Evolutionary conservation across 2,113 vertebrate genomes (phyloP).

Genomic region (Cranoglanis bouderius): DNA sequence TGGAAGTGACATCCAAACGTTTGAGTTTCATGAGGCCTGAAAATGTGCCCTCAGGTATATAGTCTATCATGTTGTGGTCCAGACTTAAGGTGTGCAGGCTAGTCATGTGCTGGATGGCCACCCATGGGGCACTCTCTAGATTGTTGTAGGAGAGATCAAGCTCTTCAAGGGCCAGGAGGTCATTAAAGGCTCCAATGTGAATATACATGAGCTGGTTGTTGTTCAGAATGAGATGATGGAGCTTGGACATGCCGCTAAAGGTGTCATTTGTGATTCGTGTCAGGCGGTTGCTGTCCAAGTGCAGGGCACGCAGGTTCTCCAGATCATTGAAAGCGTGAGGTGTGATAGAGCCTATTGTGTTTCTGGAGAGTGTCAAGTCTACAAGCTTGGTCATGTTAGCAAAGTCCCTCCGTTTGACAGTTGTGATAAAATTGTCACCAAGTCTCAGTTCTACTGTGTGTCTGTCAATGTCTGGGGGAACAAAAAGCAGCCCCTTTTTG

Average conservation of each 20-base stretch:
- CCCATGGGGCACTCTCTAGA: slow-evolving; percentile 93
- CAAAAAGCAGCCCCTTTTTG: slow-evolving; percentile 97
- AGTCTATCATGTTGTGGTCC: slow-evolving; percentile 98
- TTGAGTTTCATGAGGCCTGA: slow-evolving; percentile 98
- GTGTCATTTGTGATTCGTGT: slow-evolving; percentile 95
- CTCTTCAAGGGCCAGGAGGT: slow-evolving; percentile 93
- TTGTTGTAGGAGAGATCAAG: slow-evolving; percentile 98
- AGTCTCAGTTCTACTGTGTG: slow-evolving; percentile 95
- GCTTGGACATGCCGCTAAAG: slow-evolving; percentile 96
- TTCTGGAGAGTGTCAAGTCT: slow-evolving; percentile 94
- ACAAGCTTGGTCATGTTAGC: slow-evolving; percentile 98
- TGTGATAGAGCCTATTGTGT: slow-evolving; percentile 93
- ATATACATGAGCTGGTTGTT: slow-evolving; percentile 97
- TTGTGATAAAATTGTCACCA: slow-evolving; percentile 97
- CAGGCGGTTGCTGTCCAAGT: slow-evolving; percentile 96
- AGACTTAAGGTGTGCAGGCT: slow-evolving; percentile 94
- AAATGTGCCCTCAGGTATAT: slow-evolving; percentile 96
- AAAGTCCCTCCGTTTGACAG: slow-evolving; percentile 94
- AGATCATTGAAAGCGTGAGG: slow-evolving; percentile 94
- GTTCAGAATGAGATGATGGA: slow-evolving; percentile 97
- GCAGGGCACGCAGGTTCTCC: slow-evolving; percentile 93
- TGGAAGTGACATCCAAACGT: slow-evolving; percentile 94
- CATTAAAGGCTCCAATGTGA: slow-evolving; percentile 92
- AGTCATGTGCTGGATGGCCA: slow-evolving; percentile 94
- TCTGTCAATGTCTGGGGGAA: slow-evolving; percentile 95